Evolutionary conservation across 2,113 vertebrate species (phyloP).

Genomic region (Egretta garzetta): DNA sequence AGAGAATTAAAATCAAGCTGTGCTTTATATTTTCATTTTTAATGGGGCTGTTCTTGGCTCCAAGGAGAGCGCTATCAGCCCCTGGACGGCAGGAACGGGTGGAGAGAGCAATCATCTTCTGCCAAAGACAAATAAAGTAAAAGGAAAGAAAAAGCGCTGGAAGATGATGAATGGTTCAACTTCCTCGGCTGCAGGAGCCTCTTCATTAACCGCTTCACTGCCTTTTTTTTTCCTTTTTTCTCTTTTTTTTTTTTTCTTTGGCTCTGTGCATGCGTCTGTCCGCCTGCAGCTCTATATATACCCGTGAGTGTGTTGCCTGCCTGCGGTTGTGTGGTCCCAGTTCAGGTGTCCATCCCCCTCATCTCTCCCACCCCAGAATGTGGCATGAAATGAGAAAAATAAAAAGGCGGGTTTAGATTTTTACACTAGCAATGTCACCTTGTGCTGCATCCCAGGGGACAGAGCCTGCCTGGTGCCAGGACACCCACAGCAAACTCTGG

Average conservation of each 20-base stretch:
- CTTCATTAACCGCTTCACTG: neutral
- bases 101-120: neutral
- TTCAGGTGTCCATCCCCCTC: neutral
- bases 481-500: too few relatives aligned
- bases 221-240: neutral
- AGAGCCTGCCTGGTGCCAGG: neutral
- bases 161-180: neutral
- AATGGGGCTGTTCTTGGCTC: neutral
- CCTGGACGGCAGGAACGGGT: neutral
- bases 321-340: neutral
- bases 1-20: constrained; percentile 5
- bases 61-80: neutral
- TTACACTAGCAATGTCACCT: neutral
- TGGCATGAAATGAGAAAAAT: neutral
- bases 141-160: neutral
- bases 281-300: neutral
- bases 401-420: neutral
- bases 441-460: fast-evolving
- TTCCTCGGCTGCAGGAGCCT: neutral
- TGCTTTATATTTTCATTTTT: neutral
- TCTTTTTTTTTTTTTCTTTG: neutral
- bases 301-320: neutral
- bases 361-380: neutral
- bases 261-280: neutral
- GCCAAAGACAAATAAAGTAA: neutral